A percentile compares a stretch with the other conserved stretches of the same genome.
Conservation (phyloP, 2,113 vertebrate species). For the Neoarius graeffei region DNA sequence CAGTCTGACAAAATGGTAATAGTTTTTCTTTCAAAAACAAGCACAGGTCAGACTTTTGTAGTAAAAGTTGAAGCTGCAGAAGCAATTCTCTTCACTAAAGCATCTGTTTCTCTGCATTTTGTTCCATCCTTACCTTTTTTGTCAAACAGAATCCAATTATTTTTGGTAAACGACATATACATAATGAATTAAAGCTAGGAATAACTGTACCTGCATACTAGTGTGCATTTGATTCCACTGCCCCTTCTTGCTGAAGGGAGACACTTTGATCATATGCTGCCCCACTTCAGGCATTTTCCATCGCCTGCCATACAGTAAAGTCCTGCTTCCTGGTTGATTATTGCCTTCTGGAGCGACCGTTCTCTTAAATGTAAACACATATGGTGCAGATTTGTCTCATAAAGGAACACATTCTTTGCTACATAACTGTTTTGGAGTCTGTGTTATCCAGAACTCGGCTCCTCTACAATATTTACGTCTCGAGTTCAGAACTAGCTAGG, state of each 20-base stretch:
- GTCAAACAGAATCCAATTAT: background rate
- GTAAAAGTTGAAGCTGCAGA: background rate
- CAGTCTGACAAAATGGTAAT: background rate
- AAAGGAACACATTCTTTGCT: slow-evolving; percentile 60
- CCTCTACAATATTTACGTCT: slow-evolving; percentile 63
- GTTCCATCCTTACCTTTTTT: background rate
- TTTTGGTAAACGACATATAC: background rate
- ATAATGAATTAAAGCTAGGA: background rate
- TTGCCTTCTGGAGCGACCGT: slow-evolving; percentile 53
- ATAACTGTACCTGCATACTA: slow-evolving; percentile 6
- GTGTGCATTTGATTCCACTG: background rate
- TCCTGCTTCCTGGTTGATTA: slow-evolving; percentile 60
- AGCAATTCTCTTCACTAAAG: background rate
- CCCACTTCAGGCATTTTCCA: slow-evolving; percentile 46
- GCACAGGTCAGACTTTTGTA: background rate
- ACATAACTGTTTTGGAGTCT: slow-evolving; percentile 60
- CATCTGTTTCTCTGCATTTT: background rate
- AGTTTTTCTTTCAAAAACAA: background rate
- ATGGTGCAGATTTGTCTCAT: slow-evolving; percentile 64
- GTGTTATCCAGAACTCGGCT: slow-evolving; percentile 58
- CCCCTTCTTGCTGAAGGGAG: background rate
- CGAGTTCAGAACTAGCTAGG: slow-evolving; percentile 30
- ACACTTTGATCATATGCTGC: slow-evolving; percentile 45
- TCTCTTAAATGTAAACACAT: slow-evolving; percentile 66
- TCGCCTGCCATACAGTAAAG: slow-evolving; percentile 34